Percentiles rank a stretch among this genome's conserved stretches.
Conservation (phyloP, 2,797 vertebrate species). For the Lepus townsendii region DNA sequence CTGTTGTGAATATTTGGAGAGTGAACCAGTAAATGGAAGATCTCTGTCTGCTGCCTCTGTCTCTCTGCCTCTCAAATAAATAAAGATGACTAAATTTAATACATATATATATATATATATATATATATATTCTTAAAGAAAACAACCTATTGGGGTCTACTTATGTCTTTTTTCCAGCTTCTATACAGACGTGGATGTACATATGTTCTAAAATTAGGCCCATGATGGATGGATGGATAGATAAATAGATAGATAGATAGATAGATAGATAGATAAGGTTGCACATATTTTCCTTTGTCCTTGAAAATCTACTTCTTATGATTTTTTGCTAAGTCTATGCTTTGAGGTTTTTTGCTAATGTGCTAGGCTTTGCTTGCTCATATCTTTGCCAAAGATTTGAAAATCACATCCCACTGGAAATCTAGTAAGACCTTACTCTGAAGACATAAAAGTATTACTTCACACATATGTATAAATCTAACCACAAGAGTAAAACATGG, state of each 20-base stretch:
- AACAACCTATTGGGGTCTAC: background rate
- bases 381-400: background rate
- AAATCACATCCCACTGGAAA: background rate
- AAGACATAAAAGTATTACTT: background rate
- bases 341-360: background rate
- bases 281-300: background rate
- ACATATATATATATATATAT: too few species aligned
- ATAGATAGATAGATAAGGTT: background rate
- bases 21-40: too few species aligned
- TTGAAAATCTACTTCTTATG: background rate
- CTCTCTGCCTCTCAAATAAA: too few species aligned
- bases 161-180: background rate
- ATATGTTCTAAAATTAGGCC: background rate
- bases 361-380: background rate
- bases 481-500: background rate
- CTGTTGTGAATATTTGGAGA: too few species aligned
- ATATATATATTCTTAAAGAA: background rate
- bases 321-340: background rate
- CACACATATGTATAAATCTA: background rate
- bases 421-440: background rate
- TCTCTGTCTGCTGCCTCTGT: too few species aligned
- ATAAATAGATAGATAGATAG: too few species aligned
- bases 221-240: too few species aligned
- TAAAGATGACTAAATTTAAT: too few species aligned
- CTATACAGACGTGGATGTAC: rapidly evolving